Evolutionary conservation across 2,888 invertebrate species (phyloP).

Genomic region (Aphodius sticticus): DNA sequence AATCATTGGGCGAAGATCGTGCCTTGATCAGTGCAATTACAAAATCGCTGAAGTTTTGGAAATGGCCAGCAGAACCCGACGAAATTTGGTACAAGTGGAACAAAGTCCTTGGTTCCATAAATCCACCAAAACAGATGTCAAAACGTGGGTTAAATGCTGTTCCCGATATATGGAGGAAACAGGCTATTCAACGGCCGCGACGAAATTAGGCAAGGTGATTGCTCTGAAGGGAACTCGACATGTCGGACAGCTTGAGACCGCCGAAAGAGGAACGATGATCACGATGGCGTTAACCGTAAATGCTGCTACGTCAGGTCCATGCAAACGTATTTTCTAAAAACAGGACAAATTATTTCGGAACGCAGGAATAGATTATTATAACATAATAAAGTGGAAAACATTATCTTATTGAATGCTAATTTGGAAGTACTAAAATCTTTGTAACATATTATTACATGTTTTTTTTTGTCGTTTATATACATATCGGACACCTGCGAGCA

Average conservation of each 20-base stretch:
- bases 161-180: no score
- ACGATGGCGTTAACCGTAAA: constrained; percentile 20
- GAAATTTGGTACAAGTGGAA: background rate
- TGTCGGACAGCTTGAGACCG: constrained; percentile 36
- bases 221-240: constrained; percentile 30
- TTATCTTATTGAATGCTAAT: no score
- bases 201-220: constrained; percentile 32
- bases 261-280: constrained; percentile 27
- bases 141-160: background rate
- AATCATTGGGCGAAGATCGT: background rate
- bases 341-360: no score
- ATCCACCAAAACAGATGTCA: background rate
- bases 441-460: no score
- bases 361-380: no score
- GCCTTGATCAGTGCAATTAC: background rate
- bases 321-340: background rate
- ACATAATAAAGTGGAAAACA: no score
- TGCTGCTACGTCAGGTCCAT: constrained; percentile 14
- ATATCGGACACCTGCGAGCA: background rate
- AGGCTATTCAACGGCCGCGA: constrained; percentile 32
- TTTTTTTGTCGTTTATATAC: no score
- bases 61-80: background rate
- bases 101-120: background rate
- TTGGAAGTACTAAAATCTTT: no score
- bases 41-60: background rate